Evolutionary conservation across 2,113 vertebrate genomes (phyloP).

Genomic region (Sinocyclocheilus grahami): DNA sequence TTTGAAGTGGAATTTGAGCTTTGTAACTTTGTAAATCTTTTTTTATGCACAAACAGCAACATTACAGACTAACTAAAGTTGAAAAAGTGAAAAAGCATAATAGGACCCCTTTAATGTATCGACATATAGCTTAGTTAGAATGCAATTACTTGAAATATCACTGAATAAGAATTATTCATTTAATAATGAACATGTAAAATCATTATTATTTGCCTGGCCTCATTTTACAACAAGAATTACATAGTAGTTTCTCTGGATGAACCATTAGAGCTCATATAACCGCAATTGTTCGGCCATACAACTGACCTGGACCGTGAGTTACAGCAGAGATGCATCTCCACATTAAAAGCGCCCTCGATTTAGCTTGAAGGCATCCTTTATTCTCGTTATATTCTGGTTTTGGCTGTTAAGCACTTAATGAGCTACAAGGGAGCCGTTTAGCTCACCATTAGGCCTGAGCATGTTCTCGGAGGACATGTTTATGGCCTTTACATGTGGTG

Average conservation of each 20-base stretch:
- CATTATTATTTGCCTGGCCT: conserved; percentile 56
- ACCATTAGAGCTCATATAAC: conserved; percentile 59
- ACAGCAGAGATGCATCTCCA: conserved; percentile 61
- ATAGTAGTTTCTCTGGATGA: conserved; percentile 57
- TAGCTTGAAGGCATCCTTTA: conserved; percentile 49
- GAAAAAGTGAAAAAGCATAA: no score
- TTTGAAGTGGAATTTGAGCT: no score
- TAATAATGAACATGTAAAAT: conserved; percentile 67
- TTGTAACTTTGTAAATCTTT: no score
- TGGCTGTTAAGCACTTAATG: conserved; percentile 66
- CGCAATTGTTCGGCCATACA: conserved; percentile 53
- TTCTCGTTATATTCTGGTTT: conserved; percentile 64
- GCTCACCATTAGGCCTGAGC: conserved; percentile 55
- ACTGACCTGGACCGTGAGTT: conserved; percentile 58
- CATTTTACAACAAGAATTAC: conserved; percentile 58
- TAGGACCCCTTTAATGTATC: not conserved
- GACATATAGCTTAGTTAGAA: conserved; percentile 35
- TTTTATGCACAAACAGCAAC: no score
- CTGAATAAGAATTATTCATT: conserved; percentile 56
- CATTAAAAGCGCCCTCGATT: conserved; percentile 58
- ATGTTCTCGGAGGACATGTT: conserved; percentile 60
- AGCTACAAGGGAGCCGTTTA: conserved; percentile 64
- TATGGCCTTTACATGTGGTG: conserved; percentile 56
- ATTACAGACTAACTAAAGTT: no score
- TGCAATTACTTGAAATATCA: conserved; percentile 57